Evolutionary conservation across 1,140 invertebrate genomes (phyloP).

Genomic region (Lucilia cuprina): DNA sequence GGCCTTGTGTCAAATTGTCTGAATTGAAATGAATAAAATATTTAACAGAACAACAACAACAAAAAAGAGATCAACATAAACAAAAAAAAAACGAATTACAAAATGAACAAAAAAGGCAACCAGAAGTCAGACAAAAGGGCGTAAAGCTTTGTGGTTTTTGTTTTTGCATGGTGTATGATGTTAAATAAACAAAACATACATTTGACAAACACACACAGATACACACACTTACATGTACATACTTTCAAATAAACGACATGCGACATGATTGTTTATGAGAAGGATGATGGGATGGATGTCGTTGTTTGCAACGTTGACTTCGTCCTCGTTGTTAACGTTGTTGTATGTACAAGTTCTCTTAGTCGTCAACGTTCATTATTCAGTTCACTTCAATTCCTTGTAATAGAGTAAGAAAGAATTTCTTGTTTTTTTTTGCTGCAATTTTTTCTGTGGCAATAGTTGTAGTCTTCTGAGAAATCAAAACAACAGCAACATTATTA

Average conservation of each 20-base stretch:
- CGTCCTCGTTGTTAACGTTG: background rate
- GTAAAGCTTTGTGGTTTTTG: conserved; percentile 44
- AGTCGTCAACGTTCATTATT: background rate
- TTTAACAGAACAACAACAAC: conserved; percentile 14
- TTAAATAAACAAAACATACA: conserved; percentile 26
- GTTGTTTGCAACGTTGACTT: background rate
- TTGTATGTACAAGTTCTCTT: background rate
- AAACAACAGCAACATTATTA: conserved; percentile 1
- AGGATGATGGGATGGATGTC: background rate
- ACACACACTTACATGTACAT: background rate
- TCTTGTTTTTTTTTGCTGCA: background rate
- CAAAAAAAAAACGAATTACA: background rate
- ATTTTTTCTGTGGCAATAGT: background rate
- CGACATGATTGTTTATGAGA: conserved; percentile 1
- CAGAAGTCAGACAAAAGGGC: conserved; percentile 9
- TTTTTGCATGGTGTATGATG: conserved; percentile 44
- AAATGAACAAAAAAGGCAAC: background rate
- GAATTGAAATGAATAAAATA: conserved; percentile 32
- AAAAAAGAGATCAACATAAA: background rate
- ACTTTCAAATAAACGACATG: background rate
- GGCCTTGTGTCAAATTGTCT: conserved; percentile 30
- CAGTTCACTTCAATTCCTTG: background rate
- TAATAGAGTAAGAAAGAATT: background rate
- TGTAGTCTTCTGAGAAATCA: conserved; percentile 17
- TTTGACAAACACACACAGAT: conserved; percentile 4